phyloP scores from a whole-genome alignment of 2,888 invertebrate species.

The Pollenia labialis region DNA sequence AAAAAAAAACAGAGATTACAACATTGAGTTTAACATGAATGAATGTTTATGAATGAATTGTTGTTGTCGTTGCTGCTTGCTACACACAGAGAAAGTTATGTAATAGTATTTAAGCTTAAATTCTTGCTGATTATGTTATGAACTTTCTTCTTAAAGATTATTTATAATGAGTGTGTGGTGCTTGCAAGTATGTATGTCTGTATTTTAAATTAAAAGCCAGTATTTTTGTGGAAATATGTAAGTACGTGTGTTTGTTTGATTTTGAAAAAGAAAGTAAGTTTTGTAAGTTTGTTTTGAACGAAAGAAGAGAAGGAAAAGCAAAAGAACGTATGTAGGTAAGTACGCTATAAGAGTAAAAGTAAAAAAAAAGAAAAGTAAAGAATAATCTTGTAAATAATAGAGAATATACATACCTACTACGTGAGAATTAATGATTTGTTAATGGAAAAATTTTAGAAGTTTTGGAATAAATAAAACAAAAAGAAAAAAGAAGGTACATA shows the following conservation, averaged over 20 bases:
- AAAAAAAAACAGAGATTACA: conserved; percentile 2
- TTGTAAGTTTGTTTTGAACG: neutral
- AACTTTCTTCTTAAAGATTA: conserved; percentile 79
- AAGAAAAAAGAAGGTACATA: no score
- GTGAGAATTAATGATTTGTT: no score
- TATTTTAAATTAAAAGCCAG: neutral
- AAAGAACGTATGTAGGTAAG: no score
- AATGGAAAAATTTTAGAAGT: no score
- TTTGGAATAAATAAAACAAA: no score
- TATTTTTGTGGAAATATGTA: neutral
- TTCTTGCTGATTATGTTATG: conserved; percentile 73
- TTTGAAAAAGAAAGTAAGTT: conserved; percentile 59
- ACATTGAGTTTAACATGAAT: neutral
- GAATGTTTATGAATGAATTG: conserved; percentile 42
- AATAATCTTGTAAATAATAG: neutral
- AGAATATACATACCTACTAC: neutral
- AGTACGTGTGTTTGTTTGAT: neutral
- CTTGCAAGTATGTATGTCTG: neutral
- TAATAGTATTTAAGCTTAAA: conserved; percentile 76
- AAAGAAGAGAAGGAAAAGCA: no score
- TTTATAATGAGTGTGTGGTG: neutral
- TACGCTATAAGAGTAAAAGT: conserved; percentile 32
- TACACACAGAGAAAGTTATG: conserved; percentile 80
- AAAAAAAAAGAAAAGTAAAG: neutral
- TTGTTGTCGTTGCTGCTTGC: conserved; percentile 5